These are phyloP conservation scores for Dendrophyllia cribrosa DNA, from an alignment of 64 coral and sea anemone genomes.

Conservation along the genomic window DNA sequence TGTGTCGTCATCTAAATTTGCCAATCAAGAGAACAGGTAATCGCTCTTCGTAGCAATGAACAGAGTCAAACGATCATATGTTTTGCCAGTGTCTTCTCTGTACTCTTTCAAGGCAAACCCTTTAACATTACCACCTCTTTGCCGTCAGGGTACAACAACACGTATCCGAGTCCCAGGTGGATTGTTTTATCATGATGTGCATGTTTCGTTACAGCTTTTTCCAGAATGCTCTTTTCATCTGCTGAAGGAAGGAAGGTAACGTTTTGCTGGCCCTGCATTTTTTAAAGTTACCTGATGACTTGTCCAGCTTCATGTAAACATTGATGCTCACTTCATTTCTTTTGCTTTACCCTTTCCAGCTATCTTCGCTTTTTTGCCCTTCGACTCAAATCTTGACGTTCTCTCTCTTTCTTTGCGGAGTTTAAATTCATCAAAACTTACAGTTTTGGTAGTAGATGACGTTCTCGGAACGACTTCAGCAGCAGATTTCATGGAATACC, in stretches of 20 bases:
- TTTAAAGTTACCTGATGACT: constrained; percentile 33
- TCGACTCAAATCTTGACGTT: constrained; percentile 35
- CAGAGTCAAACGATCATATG: constrained; percentile 61
- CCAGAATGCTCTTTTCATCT: constrained; percentile 21
- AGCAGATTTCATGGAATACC: too few species aligned
- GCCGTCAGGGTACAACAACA: constrained; percentile 44
- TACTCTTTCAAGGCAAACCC: constrained; percentile 61
- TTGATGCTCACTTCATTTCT: too few species aligned
- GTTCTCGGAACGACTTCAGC: background rate
- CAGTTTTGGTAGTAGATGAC: background rate
- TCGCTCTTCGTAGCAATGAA: constrained; percentile 62
- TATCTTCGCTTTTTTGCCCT: constrained; percentile 12
- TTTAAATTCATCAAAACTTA: constrained; percentile 44
- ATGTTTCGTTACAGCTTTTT: constrained; percentile 28
- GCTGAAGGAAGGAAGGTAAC: constrained; percentile 30
- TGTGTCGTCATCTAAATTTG: constrained; percentile 43
- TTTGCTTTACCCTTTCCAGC: background rate
- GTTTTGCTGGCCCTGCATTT: constrained; percentile 22
- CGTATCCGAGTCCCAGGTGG: constrained; percentile 44
- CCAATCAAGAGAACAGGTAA: constrained; percentile 49
- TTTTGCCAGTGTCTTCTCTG: constrained; percentile 64
- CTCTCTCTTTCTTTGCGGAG: constrained; percentile 36
- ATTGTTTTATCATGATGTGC: constrained; percentile 54
- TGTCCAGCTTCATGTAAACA: constrained; percentile 54
- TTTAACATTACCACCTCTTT: constrained; percentile 57